phyloP scores from a whole-genome alignment of 2,888 invertebrate genomes.

The Chrysolina haemoptera region DNA sequence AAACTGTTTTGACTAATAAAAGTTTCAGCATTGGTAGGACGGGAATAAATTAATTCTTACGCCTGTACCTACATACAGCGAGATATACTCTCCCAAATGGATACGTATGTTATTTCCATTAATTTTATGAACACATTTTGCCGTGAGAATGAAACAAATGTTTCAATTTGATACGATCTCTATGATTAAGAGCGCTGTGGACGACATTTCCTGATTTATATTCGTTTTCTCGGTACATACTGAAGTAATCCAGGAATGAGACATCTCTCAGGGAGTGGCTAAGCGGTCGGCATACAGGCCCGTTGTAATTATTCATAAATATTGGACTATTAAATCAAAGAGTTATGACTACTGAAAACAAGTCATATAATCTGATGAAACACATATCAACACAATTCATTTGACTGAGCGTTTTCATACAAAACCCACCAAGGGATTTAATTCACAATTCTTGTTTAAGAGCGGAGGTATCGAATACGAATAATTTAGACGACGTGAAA shows the following conservation, averaged over 20 bases:
- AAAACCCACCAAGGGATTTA: no score
- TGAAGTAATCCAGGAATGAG: constrained; percentile 17
- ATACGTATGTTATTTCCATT: constrained; percentile 21
- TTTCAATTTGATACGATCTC: constrained; percentile 22
- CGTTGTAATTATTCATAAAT: not conserved
- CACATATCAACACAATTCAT: no score
- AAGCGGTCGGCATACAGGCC: not conserved
- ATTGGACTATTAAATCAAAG: no score
- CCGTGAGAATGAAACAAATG: constrained; percentile 20
- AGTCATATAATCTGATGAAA: no score
- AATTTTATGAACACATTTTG: constrained; percentile 20
- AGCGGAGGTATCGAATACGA: no score
- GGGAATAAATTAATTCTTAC: not conserved
- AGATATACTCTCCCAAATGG: constrained; percentile 3
- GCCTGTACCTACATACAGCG: not conserved
- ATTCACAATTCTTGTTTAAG: no score
- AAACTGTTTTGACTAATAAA: not conserved
- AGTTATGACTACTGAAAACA: no score
- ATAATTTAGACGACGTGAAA: no score
- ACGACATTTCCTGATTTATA: constrained; percentile 23
- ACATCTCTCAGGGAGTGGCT: constrained; percentile 16
- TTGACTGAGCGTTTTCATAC: no score
- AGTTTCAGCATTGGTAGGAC: constrained; percentile 1
- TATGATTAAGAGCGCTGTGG: constrained; percentile 21
- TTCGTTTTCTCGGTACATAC: constrained; percentile 23